Evolutionary conservation across 2,113 vertebrate species (phyloP).

Genomic region (Silurus glanis): DNA sequence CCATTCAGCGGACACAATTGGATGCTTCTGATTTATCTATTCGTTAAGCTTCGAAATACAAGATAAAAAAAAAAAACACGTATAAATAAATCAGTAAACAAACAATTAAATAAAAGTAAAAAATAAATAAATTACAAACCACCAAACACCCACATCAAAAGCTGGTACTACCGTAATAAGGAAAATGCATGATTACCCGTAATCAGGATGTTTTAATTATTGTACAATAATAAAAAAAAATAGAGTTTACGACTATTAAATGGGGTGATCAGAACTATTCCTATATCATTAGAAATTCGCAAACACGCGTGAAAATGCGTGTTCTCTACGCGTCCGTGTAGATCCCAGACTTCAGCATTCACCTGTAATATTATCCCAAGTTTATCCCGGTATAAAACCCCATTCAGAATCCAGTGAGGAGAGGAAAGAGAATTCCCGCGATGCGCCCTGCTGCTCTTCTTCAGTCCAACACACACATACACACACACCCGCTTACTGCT

Average conservation of each 20-base stretch:
- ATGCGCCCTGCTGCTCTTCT: conserved; percentile 24
- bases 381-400: conserved; percentile 29
- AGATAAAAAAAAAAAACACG: not conserved
- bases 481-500: not conserved
- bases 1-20: not conserved
- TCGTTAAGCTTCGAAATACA: not conserved
- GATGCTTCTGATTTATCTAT: not conserved
- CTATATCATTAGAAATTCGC: not conserved
- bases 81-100: not conserved
- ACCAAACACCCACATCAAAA: not conserved
- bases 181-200: not conserved
- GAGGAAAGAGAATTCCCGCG: conserved; percentile 2
- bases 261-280: not conserved
- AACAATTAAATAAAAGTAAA: not conserved
- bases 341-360: conserved; percentile 13
- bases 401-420: conserved; percentile 36
- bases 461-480: conserved; percentile 8
- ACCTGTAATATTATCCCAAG: conserved; percentile 40
- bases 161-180: not conserved
- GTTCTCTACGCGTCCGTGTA: not conserved
- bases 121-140: not conserved
- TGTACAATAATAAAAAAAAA: not conserved
- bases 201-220: not conserved
- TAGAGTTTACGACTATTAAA: not conserved
- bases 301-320: not conserved